Conservation (phyloP, 1,140 invertebrate genomes). For the Papilio polyxenes region DNA sequence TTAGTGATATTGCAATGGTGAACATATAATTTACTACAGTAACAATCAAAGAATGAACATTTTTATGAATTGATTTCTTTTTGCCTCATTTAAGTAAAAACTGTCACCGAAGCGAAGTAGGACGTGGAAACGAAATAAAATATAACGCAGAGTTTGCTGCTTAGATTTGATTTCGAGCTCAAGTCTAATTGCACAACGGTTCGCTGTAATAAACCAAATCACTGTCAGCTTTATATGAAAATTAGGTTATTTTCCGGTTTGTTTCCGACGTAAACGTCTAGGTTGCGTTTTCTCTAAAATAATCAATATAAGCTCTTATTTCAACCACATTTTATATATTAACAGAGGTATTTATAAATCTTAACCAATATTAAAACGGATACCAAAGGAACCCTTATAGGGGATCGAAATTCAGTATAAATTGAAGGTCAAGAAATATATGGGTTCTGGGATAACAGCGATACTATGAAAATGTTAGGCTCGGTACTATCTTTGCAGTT, state of each 20-base stretch:
- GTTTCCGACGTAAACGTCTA: no score
- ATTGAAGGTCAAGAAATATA: background rate
- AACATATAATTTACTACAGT: background rate
- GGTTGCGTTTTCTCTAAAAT: background rate
- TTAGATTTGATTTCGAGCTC: background rate
- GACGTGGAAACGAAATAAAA: background rate
- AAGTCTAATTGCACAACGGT: background rate
- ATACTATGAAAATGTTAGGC: background rate
- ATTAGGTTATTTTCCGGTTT: background rate
- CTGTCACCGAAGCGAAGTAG: background rate
- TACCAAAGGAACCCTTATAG: background rate
- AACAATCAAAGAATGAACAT: background rate
- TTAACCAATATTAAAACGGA: background rate
- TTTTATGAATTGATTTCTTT: no score
- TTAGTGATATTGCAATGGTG: background rate
- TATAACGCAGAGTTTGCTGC: background rate
- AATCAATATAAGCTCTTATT: background rate
- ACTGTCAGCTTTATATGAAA: background rate
- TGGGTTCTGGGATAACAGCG: background rate
- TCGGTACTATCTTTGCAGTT: background rate
- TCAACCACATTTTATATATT: background rate
- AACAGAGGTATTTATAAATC: background rate
- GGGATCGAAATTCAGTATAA: background rate
- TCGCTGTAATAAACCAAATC: background rate
- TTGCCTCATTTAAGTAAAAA: background rate